Conservation (phyloP, 2,797 vertebrate species). For the Scomberomorus guttatus region DNA sequence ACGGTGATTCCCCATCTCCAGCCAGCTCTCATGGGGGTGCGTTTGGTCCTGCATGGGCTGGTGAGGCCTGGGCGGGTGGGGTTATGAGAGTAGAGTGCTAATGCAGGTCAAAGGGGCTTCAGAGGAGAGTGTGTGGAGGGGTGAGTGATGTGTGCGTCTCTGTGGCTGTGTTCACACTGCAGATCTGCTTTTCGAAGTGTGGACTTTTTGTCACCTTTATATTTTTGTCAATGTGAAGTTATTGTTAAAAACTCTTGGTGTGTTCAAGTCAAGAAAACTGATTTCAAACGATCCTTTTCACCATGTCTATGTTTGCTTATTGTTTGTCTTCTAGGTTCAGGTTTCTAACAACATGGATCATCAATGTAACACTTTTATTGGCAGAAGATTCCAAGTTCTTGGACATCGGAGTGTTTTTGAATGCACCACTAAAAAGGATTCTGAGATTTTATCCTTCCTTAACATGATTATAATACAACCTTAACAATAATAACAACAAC, state of each 20-base stretch:
- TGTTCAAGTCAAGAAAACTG: too few relatives aligned
- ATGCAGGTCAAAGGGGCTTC: conserved; percentile 29
- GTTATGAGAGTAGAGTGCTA: not conserved
- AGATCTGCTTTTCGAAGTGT: not conserved
- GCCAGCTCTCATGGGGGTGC: conserved; percentile 26
- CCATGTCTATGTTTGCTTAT: too few relatives aligned
- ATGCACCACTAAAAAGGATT: not conserved
- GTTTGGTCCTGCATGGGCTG: conserved; percentile 36
- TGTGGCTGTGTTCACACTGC: not conserved
- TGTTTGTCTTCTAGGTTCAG: too few relatives aligned
- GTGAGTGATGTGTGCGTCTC: not conserved
- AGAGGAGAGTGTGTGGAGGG: not conserved
- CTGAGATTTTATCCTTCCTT: not conserved
- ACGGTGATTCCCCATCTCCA: conserved; percentile 5
- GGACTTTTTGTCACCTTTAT: too few relatives aligned
- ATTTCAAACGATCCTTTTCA: too few relatives aligned
- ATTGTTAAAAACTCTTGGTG: too few relatives aligned
- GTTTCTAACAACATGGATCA: not conserved
- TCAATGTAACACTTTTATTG: not conserved
- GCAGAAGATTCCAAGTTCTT: not conserved
- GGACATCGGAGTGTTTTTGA: not conserved
- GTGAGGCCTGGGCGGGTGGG: conserved; percentile 30
- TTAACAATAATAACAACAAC: not conserved
- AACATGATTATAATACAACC: not conserved
- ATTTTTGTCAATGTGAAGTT: too few relatives aligned